Conservation (phyloP, 2,113 vertebrate species). For the Sakesphorus luctuosus region DNA sequence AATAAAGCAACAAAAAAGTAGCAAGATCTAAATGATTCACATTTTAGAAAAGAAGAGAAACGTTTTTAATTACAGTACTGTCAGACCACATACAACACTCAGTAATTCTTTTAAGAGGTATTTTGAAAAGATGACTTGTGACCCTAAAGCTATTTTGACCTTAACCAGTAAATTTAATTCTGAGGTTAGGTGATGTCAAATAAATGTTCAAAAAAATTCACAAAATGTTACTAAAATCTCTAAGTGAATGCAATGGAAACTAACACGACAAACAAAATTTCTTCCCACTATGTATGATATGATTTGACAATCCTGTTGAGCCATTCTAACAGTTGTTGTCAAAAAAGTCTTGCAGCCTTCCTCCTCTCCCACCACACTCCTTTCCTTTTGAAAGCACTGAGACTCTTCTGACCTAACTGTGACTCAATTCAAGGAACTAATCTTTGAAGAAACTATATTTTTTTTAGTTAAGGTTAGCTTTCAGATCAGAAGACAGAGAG, state of each 20-base stretch:
- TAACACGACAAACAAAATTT: background rate
- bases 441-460: background rate
- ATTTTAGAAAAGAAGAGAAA: background rate
- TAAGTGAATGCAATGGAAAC: background rate
- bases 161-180: background rate
- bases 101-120: background rate
- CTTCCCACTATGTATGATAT: background rate
- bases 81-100: background rate
- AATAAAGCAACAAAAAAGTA: background rate
- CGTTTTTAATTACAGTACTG: background rate
- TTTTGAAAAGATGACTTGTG: background rate
- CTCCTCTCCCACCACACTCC: background rate
- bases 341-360: background rate
- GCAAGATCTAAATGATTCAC: background rate
- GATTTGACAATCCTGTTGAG: background rate
- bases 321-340: background rate
- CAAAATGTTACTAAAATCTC: background rate
- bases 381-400: background rate
- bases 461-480: background rate
- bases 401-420: background rate
- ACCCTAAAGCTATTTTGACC: background rate
- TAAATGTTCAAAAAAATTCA: accelerated
- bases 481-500: background rate
- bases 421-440: background rate
- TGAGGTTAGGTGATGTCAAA: background rate